Conservation (phyloP, 35 echinoderm and acorn worm species). For the Anneissia japonica region DNA sequence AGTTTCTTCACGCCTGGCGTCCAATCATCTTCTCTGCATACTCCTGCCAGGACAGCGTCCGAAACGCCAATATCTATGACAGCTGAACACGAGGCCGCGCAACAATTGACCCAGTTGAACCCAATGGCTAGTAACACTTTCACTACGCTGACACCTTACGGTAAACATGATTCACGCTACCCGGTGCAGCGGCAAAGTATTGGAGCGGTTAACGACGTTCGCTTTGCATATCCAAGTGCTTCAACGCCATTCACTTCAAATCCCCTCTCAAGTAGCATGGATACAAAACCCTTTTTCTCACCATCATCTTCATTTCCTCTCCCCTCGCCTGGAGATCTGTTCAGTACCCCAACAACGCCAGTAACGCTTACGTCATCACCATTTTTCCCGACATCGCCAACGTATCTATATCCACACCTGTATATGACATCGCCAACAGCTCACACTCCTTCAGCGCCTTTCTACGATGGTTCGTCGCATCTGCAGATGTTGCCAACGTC, state of each 20-base stretch:
- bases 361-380: conserved; percentile 82
- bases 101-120: neutral
- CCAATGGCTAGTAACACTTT: neutral
- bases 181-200: neutral
- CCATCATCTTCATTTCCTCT: conserved; percentile 64
- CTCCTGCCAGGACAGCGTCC: neutral
- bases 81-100: neutral
- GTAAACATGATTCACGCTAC: neutral
- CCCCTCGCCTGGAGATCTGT: conserved; percentile 71
- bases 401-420: conserved; percentile 89
- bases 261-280: conserved; percentile 58
- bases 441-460: conserved; percentile 23
- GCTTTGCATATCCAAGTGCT: neutral
- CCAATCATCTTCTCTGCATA: neutral
- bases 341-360: conserved; percentile 46
- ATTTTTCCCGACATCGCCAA: conserved; percentile 86
- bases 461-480: conserved; percentile 45
- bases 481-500: conserved; percentile 63
- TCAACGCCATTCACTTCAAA: conserved; percentile 56
- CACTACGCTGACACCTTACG: neutral
- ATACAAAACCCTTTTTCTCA: conserved; percentile 61
- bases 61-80: neutral
- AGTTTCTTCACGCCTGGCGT: neutral
- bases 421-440: conserved; percentile 76
- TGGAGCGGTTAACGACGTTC: neutral